These are phyloP conservation scores for Ginglymostoma cirratum DNA, from an alignment of 2,113 vertebrate genomes.

Conservation along the genomic window DNA sequence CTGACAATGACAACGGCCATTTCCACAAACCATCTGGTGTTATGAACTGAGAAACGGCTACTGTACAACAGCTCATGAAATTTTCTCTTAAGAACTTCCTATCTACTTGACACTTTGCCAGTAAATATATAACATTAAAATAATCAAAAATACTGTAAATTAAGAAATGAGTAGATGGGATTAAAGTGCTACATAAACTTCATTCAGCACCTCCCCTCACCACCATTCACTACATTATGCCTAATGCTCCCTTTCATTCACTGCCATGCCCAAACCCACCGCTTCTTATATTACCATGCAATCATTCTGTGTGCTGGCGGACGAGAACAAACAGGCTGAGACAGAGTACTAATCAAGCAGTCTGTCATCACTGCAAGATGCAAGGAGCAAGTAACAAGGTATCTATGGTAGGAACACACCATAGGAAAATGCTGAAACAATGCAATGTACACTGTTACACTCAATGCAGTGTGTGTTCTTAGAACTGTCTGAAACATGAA, in stretches of 20 bases:
- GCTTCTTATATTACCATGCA: background rate
- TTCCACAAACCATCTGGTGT: background rate
- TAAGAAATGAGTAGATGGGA: background rate
- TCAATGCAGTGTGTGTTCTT: background rate
- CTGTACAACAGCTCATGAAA: background rate
- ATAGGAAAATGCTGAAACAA: background rate
- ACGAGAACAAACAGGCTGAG: background rate
- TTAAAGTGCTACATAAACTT: background rate
- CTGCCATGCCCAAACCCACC: background rate
- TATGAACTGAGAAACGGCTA: background rate
- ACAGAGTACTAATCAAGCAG: background rate
- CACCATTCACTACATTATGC: background rate
- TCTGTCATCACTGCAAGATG: background rate
- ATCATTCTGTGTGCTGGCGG: background rate
- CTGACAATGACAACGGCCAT: background rate
- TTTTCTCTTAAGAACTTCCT: background rate
- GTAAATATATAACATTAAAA: background rate
- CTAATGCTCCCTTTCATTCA: background rate
- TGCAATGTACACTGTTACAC: background rate
- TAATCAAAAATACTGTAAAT: background rate
- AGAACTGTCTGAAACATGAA: background rate
- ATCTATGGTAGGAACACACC: background rate
- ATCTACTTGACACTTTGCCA: background rate
- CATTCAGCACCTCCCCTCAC: background rate
- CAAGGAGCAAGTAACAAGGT: background rate